Base-by-base conservation (phyloP, 2,888 invertebrate species). In the Achlya flavicornis region DNA sequence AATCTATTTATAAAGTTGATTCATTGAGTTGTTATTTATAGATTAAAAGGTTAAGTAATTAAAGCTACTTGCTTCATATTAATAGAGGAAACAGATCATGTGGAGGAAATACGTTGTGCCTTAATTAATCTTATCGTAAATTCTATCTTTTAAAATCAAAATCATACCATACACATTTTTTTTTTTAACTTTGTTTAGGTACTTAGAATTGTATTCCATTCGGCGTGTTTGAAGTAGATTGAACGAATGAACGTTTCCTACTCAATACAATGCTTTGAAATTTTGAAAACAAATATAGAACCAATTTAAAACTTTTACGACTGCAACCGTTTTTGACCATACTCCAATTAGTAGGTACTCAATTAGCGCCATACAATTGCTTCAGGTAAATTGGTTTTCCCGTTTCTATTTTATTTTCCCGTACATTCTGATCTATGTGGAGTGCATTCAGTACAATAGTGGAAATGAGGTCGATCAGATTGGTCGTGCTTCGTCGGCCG, bases 401-500 rank as follows among this genome's bases (percentile, higher is more conserved):
- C 38, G 53, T 63, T 60, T 19, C 19, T 4, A 19, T 12, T 41
- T 41, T 41, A 16, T 53, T 10, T 19, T 19, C n/a, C 16, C 10
- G 53, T 53, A 53, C 8, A 19, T 58, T 62, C n/a, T 58, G 32
- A 68, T 70, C 67, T 75, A 63, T 67, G 66, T 70, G 65, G 67
- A 73, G 73, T 78, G 75, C 71, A 77, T 74, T 78, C 74, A 72
- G 74, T 72, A 71, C 69, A 72, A 72, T 76, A 71, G 73, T 78
- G 69, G 82, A 84, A 89, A 89, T 87, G 85, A 85, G 85, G 84
- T 83, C 80, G 86, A 87, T 88, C 85, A 80, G 81, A 87, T 88
- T 84, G 86, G 88, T 85, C 83, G 76, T 84, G 88, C 81, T 87
- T 82, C 79, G 85, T 73, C 79, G 84, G 74, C 76, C 76, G 66